Conservation (phyloP, 2,888 invertebrate species). For the Podabrus alpinus region DNA sequence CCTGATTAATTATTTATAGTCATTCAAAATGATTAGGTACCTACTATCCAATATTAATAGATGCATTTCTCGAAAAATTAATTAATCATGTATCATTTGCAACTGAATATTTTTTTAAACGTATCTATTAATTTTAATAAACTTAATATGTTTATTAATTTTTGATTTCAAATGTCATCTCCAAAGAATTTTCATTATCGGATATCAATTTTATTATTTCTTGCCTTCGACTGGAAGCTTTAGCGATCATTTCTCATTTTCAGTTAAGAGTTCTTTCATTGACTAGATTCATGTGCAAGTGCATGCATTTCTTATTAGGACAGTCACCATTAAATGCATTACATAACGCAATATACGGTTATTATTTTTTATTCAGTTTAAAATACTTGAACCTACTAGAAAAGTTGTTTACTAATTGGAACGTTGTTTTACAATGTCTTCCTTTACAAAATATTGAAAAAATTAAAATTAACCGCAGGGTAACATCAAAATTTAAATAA, state of each 20-base stretch:
- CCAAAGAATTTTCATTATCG: neutral
- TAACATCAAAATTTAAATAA: neutral
- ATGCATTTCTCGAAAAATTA: neutral
- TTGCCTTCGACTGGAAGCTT: neutral
- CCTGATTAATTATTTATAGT: constrained; percentile 13
- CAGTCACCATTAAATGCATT: neutral
- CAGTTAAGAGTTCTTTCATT: neutral
- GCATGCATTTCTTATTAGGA: neutral
- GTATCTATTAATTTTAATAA: neutral
- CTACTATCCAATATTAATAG: neutral
- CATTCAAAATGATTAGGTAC: neutral
- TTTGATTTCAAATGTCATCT: neutral
- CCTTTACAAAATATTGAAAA: neutral
- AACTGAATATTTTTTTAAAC: neutral
- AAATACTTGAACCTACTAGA: neutral
- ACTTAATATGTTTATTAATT: neutral
- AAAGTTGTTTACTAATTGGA: neutral
- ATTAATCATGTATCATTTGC: neutral
- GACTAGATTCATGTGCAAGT: neutral
- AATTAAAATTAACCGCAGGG: neutral
- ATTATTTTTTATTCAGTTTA: neutral
- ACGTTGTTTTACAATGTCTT: neutral
- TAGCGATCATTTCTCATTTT: neutral
- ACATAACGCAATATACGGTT: neutral
- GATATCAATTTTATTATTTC: neutral